Evolutionary conservation across 2,113 vertebrate species (phyloP).

Genomic region (Nannospalax galili): DNA sequence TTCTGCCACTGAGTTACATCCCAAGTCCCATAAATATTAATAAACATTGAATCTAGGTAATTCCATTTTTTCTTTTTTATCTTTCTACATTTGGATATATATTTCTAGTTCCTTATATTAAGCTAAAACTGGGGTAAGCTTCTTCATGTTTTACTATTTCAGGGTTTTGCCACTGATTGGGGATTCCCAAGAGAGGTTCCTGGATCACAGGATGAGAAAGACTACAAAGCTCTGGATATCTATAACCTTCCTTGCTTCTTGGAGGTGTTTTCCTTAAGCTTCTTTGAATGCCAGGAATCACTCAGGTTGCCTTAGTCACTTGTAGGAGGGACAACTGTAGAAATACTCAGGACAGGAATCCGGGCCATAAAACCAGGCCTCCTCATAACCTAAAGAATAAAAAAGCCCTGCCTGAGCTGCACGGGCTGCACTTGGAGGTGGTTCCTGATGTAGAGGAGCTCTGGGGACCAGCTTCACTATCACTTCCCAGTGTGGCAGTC

Average conservation of each 20-base stretch:
- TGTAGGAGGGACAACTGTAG: background rate
- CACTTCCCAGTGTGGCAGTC: background rate
- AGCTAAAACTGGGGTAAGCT: background rate
- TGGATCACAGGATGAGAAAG: background rate
- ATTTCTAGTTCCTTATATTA: conserved; percentile 20
- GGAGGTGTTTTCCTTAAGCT: conserved; percentile 15
- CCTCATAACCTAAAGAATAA: background rate
- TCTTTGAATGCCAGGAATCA: background rate
- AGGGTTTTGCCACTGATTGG: background rate
- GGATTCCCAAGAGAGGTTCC: background rate
- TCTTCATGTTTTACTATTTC: conserved; percentile 48
- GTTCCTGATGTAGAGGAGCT: background rate
- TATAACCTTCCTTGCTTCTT: background rate
- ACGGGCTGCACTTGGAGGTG: background rate
- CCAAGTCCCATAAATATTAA: background rate
- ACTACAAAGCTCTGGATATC: background rate
- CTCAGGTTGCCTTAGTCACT: background rate
- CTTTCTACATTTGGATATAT: background rate
- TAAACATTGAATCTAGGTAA: background rate
- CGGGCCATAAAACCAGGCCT: background rate
- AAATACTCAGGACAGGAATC: conserved; percentile 1
- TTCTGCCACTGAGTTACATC: background rate
- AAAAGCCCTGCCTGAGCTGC: background rate
- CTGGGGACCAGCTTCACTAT: background rate
- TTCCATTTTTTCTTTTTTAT: background rate